These are phyloP conservation scores for Selene dorsalis DNA, from an alignment of 2,797 vertebrate species.

Conservation along the genomic window DNA sequence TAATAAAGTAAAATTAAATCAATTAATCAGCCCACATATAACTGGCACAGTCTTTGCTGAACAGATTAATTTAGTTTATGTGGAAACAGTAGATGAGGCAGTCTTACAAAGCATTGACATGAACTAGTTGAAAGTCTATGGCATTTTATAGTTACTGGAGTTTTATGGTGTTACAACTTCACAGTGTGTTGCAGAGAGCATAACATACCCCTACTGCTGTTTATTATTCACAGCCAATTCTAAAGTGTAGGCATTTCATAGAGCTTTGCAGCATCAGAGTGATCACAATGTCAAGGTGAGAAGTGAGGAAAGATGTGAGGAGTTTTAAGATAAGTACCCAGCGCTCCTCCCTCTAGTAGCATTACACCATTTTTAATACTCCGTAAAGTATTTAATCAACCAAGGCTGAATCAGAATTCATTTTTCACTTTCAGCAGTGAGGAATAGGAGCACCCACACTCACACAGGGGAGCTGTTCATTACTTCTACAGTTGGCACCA, in stretches of 20 bases:
- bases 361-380: conserved; percentile 46
- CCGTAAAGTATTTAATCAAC: conserved; percentile 50
- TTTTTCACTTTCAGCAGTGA: conserved; percentile 45
- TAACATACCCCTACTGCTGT: neutral
- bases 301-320: conserved; percentile 26
- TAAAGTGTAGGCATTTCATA: neutral
- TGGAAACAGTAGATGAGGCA: neutral
- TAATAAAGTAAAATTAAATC: neutral
- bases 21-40: neutral
- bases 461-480: conserved; percentile 65
- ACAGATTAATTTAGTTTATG: neutral
- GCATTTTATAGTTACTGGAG: neutral
- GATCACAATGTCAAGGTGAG: conserved; percentile 19
- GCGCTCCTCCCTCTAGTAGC: conserved; percentile 1
- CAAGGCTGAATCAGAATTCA: conserved; percentile 60
- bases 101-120: neutral
- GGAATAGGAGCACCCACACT: conserved; percentile 30
- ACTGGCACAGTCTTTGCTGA: neutral
- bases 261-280: conserved; percentile 7
- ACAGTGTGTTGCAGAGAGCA: neutral
- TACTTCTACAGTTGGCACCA: conserved; percentile 70
- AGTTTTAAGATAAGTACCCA: conserved; percentile 23
- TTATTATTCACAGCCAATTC: conserved; percentile 16
- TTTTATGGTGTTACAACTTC: neutral
- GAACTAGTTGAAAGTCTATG: neutral